phyloP scores from a whole-genome alignment of 1,140 invertebrate species.

The Drosophila melanica region DNA sequence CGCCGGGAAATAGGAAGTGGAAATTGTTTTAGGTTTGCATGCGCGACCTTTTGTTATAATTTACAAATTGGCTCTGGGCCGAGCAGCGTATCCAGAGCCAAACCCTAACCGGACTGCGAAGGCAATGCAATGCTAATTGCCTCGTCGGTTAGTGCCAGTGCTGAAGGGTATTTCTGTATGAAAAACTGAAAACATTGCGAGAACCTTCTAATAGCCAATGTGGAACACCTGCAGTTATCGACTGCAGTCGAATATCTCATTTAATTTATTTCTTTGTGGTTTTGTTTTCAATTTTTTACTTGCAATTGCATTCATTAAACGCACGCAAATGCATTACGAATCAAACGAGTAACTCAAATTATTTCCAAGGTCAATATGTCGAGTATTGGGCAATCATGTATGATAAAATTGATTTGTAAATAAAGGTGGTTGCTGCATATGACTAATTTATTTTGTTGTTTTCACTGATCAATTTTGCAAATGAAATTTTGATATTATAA shows the following conservation, averaged over 20 bases:
- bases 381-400: slow-evolving; percentile 6
- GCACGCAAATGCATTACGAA: slow-evolving; percentile 60
- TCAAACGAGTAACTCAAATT: slow-evolving; percentile 40
- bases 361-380: slow-evolving; percentile 50
- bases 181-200: slow-evolving; percentile 50
- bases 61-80: slow-evolving; percentile 66
- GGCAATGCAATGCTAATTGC: slow-evolving; percentile 62
- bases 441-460: neutral
- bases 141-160: neutral
- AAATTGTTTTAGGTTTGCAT: slow-evolving; percentile 62
- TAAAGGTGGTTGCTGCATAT: slow-evolving; percentile 5
- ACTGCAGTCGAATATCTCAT: slow-evolving; percentile 32
- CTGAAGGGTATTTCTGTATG: slow-evolving; percentile 37
- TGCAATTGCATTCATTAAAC: slow-evolving; percentile 63
- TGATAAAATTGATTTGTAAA: slow-evolving; percentile 9
- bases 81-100: neutral
- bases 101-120: slow-evolving; percentile 10
- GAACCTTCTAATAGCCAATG: slow-evolving; percentile 19
- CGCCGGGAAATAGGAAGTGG: slow-evolving; percentile 48
- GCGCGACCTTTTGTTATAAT: slow-evolving; percentile 71
- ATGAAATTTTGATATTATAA: no score
- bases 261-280: slow-evolving; percentile 53
- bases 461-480: no score
- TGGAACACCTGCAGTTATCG: slow-evolving; percentile 62
- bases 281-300: neutral